Conservation (phyloP, 1,140 invertebrate species). For the Drosophila ohnishii region DNA sequence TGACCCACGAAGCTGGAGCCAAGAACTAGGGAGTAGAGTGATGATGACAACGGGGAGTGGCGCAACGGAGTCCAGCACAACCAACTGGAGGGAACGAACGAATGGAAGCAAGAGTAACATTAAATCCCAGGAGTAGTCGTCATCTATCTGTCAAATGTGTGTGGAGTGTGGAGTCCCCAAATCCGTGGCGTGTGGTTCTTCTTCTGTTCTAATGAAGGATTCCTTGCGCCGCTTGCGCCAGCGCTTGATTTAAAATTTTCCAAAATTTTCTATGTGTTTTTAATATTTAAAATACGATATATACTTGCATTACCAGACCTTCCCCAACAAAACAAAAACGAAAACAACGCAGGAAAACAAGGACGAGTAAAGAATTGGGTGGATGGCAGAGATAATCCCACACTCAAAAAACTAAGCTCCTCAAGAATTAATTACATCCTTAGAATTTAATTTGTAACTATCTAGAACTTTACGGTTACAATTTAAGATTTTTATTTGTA, state of each 20-base stretch:
- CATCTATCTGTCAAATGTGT: slow-evolving; percentile 40
- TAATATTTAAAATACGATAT: slow-evolving; percentile 73
- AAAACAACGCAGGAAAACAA: slow-evolving; percentile 31
- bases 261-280: slow-evolving; percentile 71
- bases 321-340: slow-evolving; percentile 27
- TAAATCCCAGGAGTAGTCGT: slow-evolving; percentile 26
- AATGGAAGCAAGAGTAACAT: slow-evolving; percentile 4
- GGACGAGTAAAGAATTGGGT: slow-evolving; percentile 18
- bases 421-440: slow-evolving; percentile 76
- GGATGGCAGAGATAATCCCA: slow-evolving; percentile 11
- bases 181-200: slow-evolving; percentile 33
- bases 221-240: slow-evolving; percentile 62
- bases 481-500: slow-evolving; percentile 80
- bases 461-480: slow-evolving; percentile 79
- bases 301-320: slow-evolving; percentile 72
- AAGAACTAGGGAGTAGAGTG: slow-evolving; percentile 25
- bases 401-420: slow-evolving; percentile 61
- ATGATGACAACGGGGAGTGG: slow-evolving; percentile 68
- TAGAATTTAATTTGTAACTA: slow-evolving; percentile 80
- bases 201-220: slow-evolving; percentile 50
- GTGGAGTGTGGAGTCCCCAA: slow-evolving; percentile 18
- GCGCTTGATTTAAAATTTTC: slow-evolving; percentile 77
- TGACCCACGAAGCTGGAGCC: slow-evolving; percentile 39
- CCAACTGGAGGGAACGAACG: slow-evolving; percentile 10
- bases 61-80: slow-evolving; percentile 33